These are phyloP conservation scores for Apostichopus parvimensis DNA, from an alignment of 35 echinoderm and acorn worm genomes.

Conservation along the genomic window DNA sequence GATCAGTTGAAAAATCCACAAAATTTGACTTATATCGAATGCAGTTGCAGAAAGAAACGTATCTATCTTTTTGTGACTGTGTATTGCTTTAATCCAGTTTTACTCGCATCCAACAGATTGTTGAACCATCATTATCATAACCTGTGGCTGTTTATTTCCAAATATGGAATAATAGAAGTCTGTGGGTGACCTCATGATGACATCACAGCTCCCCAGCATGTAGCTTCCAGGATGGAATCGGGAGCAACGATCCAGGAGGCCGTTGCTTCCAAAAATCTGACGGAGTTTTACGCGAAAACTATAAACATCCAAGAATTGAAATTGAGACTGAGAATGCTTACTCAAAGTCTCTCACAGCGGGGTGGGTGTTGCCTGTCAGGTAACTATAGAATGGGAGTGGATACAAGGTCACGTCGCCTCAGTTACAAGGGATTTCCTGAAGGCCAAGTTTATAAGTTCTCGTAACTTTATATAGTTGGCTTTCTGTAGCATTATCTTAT, in stretches of 20 bases:
- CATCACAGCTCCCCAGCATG: neutral
- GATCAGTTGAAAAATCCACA: too few species aligned
- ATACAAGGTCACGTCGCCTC: neutral
- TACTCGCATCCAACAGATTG: neutral
- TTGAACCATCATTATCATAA: constrained; percentile 10
- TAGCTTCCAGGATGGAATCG: neutral
- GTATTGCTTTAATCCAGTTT: neutral
- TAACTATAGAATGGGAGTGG: neutral
- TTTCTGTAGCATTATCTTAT: too few species aligned
- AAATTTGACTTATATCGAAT: too few species aligned
- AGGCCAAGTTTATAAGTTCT: neutral
- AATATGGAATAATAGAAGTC: neutral
- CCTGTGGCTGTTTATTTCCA: neutral
- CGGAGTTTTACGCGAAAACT: neutral
- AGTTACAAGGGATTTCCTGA: neutral
- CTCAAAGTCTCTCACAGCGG: neutral
- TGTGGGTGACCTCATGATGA: constrained; percentile 1
- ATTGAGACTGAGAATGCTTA: neutral
- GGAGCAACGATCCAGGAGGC: neutral
- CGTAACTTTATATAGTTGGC: too few species aligned
- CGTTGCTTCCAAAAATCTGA: neutral
- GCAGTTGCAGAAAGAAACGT: too few species aligned
- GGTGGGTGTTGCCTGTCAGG: neutral
- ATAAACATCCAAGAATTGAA: neutral
- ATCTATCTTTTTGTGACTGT: neutral